phyloP scores from a whole-genome alignment of 1,140 invertebrate species.

The Ephestia elutella region DNA sequence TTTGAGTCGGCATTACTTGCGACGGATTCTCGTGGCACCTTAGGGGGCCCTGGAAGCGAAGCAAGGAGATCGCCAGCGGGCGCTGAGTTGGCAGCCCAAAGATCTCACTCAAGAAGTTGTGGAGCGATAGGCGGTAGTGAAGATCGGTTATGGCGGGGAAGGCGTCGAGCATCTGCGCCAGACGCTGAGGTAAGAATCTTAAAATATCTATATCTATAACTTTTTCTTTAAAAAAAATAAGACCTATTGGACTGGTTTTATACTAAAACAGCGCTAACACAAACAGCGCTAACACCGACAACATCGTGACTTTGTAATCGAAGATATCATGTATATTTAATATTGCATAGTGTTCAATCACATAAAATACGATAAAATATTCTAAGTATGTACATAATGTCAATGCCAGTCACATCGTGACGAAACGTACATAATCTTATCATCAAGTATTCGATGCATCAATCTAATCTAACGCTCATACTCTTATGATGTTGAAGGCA shows the following conservation, averaged over 20 bases:
- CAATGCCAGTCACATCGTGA: constrained; percentile 16
- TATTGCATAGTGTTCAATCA: not conserved
- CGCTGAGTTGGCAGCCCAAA: constrained; percentile 84
- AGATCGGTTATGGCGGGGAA: constrained; percentile 63
- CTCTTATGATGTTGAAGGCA: no score
- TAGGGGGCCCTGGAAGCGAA: constrained; percentile 82
- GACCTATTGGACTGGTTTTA: no score
- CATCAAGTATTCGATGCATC: not conserved
- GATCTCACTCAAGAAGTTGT: constrained; percentile 85
- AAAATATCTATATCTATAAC: no score
- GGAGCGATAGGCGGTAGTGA: constrained; percentile 86
- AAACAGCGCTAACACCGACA: no score
- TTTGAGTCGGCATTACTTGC: constrained; percentile 91
- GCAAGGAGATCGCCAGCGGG: constrained; percentile 86
- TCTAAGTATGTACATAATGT: constrained; percentile 12
- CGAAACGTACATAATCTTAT: constrained; percentile 1
- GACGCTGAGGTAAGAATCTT: constrained; percentile 59
- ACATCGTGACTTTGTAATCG: not conserved
- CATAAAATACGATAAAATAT: not conserved
- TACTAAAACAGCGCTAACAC: no score
- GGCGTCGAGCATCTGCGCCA: constrained; percentile 72
- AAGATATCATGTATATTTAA: not conserved
- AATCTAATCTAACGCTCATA: not conserved
- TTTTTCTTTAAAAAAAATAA: no score
- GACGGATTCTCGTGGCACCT: constrained; percentile 84